Evolutionary conservation across 2,797 vertebrate species (phyloP).

Genomic region (Silurus aristotelis): DNA sequence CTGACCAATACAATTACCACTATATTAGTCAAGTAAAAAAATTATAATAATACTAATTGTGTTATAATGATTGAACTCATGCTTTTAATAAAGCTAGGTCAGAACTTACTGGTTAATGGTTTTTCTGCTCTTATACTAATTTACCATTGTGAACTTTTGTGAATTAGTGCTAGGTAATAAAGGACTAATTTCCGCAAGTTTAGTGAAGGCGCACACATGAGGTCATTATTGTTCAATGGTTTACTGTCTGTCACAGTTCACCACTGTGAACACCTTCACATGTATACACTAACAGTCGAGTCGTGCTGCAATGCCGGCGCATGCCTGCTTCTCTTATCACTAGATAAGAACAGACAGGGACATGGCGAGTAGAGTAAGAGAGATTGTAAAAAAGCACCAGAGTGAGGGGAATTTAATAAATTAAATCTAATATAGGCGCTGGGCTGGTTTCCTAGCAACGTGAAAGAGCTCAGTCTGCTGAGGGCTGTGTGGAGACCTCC

Average conservation of each 20-base stretch:
- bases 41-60: background rate
- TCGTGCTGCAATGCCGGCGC: conserved; percentile 29
- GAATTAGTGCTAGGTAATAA: background rate
- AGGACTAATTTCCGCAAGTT: background rate
- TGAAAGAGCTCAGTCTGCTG: conserved; percentile 68
- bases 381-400: conserved; percentile 61
- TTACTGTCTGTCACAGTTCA: conserved; percentile 10
- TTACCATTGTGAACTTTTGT: background rate
- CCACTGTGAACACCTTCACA: conserved; percentile 7
- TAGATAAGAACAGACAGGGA: conserved; percentile 49
- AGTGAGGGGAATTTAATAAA: conserved; percentile 77
- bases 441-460: conserved; percentile 79
- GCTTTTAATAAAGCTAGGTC: background rate
- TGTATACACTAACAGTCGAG: conserved; percentile 20
- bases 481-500: conserved; percentile 70
- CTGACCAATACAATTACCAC: background rate
- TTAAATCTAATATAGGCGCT: conserved; percentile 74
- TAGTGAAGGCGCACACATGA: background rate
- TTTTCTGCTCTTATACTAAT: background rate
- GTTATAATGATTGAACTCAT: background rate
- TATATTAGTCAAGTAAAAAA: background rate
- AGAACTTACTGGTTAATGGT: background rate
- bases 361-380: conserved; percentile 62
- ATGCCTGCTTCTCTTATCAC: conserved; percentile 35
- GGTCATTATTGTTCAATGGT: conserved; percentile 17